Evolutionary conservation across 2,113 vertebrate species (phyloP), one percentile per base, ranked within the genome.

Genomic region (Gorsachius goisagi): DNA sequence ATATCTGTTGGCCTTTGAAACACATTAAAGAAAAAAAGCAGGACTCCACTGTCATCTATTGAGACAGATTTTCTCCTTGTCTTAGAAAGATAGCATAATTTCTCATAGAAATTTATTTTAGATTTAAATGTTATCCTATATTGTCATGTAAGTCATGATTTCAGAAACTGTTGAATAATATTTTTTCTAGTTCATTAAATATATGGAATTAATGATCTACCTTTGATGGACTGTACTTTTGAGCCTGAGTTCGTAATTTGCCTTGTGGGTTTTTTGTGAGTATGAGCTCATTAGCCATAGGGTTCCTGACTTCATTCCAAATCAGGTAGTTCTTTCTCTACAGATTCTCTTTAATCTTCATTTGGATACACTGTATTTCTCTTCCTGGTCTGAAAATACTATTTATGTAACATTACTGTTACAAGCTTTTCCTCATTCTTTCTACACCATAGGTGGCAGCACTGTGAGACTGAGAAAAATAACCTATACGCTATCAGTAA

Each of bases 1-100:
- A 55, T 95, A 91, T 41, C 45, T 55, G 56, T 59, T 96, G 78
- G 86, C 71, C 62, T 97, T 90, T 91, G 86, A 91, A 95, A 86
- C 0, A 62, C 67, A 81, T 89, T 81, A 52, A 83, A 89, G 7
- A 67, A 79, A 84, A 50, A 74, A 68, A 69, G 32, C 44, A 68
- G 19, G 56, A 49, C 41, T 87, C 37, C 41, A 33, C 63, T 81
- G 27, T 84, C 37, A 58, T 68, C 35, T 47, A 28, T 30, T 66
- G 52, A 92, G 81, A 76, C 15, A 92, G 58, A 81, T 79, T 91
- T 89, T 82, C 22, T 88, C 62, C 28, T 66, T 3, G 0, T 72
- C 30, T 82, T 67, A 52, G 58, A 85, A 81, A 5, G 12, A 45
- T 12, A 68, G 53, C 9, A 47, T 26, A 55, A 44, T 68, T 87